Percentiles rank a stretch among this genome's conserved stretches.
Conservation (phyloP, 2,113 vertebrate genomes). For the Perca fluviatilis region DNA sequence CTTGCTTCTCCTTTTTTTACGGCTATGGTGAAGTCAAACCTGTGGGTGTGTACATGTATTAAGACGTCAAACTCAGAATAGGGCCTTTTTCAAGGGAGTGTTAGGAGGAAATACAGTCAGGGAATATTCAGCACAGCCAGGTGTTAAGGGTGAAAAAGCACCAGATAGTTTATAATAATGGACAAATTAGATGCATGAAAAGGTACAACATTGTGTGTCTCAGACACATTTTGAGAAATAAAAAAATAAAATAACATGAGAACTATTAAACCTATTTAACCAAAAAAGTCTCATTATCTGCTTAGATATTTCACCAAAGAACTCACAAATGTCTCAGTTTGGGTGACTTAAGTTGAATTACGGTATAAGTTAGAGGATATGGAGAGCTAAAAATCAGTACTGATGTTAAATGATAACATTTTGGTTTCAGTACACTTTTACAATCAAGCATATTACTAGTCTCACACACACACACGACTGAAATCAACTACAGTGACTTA, state of each 20-base stretch:
- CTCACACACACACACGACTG: background rate
- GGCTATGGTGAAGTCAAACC: background rate
- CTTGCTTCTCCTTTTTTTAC: background rate
- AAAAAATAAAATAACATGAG: background rate
- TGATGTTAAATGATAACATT: background rate
- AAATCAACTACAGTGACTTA: background rate
- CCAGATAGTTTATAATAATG: conserved; percentile 48
- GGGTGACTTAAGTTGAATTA: background rate
- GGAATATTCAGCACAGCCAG: conserved; percentile 51
- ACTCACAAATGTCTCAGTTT: background rate
- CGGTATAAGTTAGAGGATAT: background rate
- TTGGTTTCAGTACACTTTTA: background rate
- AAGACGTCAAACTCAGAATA: conserved; percentile 76
- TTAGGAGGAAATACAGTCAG: conserved; percentile 49
- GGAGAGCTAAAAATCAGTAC: background rate
- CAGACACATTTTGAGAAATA: conserved; percentile 40
- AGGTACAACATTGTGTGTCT: conserved; percentile 32
- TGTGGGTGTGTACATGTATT: background rate
- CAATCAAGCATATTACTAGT: background rate
- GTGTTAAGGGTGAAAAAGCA: conserved; percentile 63
- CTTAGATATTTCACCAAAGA: background rate
- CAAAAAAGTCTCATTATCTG: background rate
- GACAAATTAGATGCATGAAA: conserved; percentile 36
- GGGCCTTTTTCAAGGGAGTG: conserved; percentile 54
- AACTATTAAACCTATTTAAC: background rate